phyloP scores from a whole-genome alignment of 1,140 invertebrate genomes.

The Bombus ignitus region DNA sequence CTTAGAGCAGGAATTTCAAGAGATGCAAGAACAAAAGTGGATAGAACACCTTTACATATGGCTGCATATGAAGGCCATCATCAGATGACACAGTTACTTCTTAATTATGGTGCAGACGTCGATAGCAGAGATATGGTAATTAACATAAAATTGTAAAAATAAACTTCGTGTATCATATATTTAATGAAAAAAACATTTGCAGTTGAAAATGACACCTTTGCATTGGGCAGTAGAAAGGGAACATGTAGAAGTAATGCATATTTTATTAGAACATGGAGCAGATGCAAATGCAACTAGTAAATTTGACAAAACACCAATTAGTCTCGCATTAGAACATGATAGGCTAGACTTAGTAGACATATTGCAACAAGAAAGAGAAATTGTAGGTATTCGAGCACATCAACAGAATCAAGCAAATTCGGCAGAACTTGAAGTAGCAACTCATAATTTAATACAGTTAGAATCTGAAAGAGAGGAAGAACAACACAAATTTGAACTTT shows the following conservation, averaged over 20 bases:
- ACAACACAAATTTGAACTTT: slow-evolving; percentile 68
- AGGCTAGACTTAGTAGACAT: slow-evolving; percentile 86
- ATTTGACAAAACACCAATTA: slow-evolving; percentile 92
- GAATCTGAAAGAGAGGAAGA: slow-evolving; percentile 73
- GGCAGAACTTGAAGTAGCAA: slow-evolving; percentile 75
- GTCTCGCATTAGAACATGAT: slow-evolving; percentile 88
- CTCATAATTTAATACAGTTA: slow-evolving; percentile 77
- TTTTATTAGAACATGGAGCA: slow-evolving; percentile 89
- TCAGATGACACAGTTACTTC: slow-evolving; percentile 89
- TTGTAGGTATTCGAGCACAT: slow-evolving; percentile 73
- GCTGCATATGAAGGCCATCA: slow-evolving; percentile 93
- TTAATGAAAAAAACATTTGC: slow-evolving; percentile 44
- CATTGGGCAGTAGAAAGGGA: slow-evolving; percentile 96
- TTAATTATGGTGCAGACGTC: slow-evolving; percentile 90
- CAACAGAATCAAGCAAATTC: slow-evolving; percentile 76
- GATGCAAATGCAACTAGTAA: slow-evolving; percentile 88
- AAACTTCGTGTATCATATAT: not conserved
- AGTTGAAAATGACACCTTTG: slow-evolving; percentile 96
- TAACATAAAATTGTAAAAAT: slow-evolving; percentile 42
- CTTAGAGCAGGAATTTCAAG: slow-evolving; percentile 92
- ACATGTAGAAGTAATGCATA: slow-evolving; percentile 87
- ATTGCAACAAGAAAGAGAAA: slow-evolving; percentile 82
- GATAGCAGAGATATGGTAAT: slow-evolving; percentile 93
- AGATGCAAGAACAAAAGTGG: slow-evolving; percentile 95
- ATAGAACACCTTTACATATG: slow-evolving; percentile 94